Percentiles rank a stretch among this genome's conserved stretches.
Evolutionary conservation across 1,140 invertebrate genomes (phyloP).

Genomic region (Agrypnia vestita): DNA sequence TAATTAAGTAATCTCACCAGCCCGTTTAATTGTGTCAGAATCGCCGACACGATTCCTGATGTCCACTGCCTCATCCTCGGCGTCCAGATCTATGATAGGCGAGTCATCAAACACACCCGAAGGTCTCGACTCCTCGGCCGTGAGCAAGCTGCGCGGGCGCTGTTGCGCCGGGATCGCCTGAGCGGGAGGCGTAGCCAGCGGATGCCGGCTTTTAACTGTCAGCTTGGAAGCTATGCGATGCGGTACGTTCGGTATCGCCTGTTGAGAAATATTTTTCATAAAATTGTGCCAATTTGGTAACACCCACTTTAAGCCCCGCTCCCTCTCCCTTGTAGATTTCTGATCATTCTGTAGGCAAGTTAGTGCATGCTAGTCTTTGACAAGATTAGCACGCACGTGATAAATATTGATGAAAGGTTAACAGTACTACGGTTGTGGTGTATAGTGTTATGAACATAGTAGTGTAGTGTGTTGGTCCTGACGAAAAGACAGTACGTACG

Average conservation of each 20-base stretch:
- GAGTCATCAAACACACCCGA: constrained; percentile 67
- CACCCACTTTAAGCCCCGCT: no score
- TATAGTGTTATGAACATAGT: no score
- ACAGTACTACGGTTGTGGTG: no score
- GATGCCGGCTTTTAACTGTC: constrained; percentile 64
- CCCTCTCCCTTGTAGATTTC: no score
- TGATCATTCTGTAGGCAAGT: no score
- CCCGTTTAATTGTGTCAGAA: constrained; percentile 65
- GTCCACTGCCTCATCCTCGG: constrained; percentile 64
- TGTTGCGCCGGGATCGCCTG: constrained; percentile 4
- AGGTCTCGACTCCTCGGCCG: constrained; percentile 36
- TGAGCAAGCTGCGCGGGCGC: background rate
- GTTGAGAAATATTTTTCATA: constrained; percentile 42
- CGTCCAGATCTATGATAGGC: constrained; percentile 68
- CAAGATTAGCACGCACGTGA: no score
- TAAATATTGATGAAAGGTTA: no score
- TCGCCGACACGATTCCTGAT: constrained; percentile 29
- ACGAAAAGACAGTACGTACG: no score
- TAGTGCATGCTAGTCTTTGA: no score
- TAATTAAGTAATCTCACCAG: constrained; percentile 61
- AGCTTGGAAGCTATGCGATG: constrained; percentile 84
- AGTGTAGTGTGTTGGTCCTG: no score
- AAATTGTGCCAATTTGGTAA: background rate
- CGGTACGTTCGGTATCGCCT: constrained; percentile 89
- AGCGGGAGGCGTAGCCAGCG: constrained; percentile 27